Conservation (phyloP, 2,888 invertebrate genomes). For the Cephonodes hylas region DNA sequence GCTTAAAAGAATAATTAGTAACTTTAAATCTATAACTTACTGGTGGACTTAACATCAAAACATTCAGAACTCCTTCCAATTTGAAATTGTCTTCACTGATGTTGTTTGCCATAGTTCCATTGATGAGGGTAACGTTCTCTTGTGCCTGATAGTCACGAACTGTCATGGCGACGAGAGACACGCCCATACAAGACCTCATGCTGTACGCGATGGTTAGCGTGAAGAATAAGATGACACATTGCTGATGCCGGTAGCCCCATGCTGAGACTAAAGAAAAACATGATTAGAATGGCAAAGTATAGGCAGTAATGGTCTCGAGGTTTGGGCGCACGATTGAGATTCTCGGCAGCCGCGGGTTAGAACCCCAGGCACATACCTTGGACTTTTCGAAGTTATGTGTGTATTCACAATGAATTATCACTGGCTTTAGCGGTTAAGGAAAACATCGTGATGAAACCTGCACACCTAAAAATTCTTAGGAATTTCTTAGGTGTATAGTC, state of each 20-base stretch:
- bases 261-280: constrained; percentile 36
- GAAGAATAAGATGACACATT: constrained; percentile 80
- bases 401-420: too few species aligned
- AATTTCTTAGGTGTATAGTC: too few species aligned
- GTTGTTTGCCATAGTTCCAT: not conserved
- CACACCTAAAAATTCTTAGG: too few species aligned
- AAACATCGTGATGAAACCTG: too few species aligned
- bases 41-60: constrained; percentile 48
- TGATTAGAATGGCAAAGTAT: not conserved
- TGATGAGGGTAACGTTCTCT: not conserved
- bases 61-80: constrained; percentile 38
- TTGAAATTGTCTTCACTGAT: constrained; percentile 24
- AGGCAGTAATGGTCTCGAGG: too few species aligned
- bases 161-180: constrained; percentile 84
- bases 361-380: too few species aligned
- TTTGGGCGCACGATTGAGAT: too few species aligned
- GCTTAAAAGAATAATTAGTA: too few species aligned
- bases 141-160: constrained; percentile 20
- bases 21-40: constrained; percentile 21
- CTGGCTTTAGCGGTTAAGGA: too few species aligned
- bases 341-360: too few species aligned
- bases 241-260: constrained; percentile 79
- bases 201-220: constrained; percentile 82
- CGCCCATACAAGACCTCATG: constrained; percentile 83
- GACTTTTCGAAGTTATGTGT: too few species aligned